Base-by-base conservation (phyloP, 2,113 vertebrate genomes). In the Lasiurus cinereus region DNA sequence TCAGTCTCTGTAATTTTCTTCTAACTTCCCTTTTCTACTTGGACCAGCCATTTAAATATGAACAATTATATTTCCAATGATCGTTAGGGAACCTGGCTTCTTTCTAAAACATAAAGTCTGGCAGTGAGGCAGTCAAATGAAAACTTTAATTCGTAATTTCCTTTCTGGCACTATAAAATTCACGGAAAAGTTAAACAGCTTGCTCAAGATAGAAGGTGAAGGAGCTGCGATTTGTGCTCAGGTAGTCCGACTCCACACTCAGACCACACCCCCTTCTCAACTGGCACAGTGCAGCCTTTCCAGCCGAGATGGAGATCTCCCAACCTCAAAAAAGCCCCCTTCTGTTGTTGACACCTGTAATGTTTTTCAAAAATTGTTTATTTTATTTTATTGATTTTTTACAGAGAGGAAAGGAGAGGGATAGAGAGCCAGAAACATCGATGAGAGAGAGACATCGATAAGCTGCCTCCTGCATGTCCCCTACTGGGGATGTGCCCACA, bases 21-120 rank as follows among this genome's bases (percentile, higher is more conserved):
- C 14, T 72, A 43, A 66, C 22, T 87, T 77, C 24, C 29, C 11
- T n/a, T 43, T 54, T 72, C 19, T 73, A 2, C 54, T 33, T 80
- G 48, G 43, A 69, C 21, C 50, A 88, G 46, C 46, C 73, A 50
- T 77, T 79, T 70, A 50, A 87, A 48, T 79, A 66, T 48, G 27
- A 62, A 31, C 31, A 83, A 24, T 83, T 27, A 9, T 46, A 56
- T 86, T 79, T 86, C 79, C 31, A 72, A 4, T 21, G 31, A 54
- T 76, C 78, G 16, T 85, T 93, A 64, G 62, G 72, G 21, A 87
- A 64, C 15, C 4, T 62, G 19, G 21, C 74, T 62, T 79, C 10
- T 69, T 69, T 43, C 36, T 74, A 12, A 90, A 76, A 91, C 43
- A 48, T 87, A 69, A 52, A 86, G 18, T 73, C 82, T 88, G 70